Conservation (phyloP, 2,113 vertebrate genomes). For the Atrichornis clamosus region DNA sequence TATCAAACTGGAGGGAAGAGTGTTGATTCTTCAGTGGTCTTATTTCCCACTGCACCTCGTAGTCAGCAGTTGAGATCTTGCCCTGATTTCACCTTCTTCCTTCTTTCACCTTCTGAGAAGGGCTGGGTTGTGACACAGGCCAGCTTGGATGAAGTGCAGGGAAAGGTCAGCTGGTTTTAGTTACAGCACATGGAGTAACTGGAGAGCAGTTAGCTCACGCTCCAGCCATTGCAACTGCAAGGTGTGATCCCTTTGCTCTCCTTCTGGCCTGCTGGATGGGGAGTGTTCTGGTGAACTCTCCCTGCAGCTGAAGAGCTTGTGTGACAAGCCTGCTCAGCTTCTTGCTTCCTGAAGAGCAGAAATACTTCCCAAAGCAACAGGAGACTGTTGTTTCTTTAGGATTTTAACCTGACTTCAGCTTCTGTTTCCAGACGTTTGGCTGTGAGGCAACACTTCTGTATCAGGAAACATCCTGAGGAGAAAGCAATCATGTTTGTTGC, state of each 20-base stretch:
- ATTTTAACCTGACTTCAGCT: not conserved
- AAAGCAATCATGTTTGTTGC: not conserved
- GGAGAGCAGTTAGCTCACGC: not conserved
- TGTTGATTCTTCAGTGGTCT: not conserved
- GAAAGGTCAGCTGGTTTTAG: constrained; percentile 45
- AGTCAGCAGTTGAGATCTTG: not conserved
- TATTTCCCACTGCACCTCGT: not conserved
- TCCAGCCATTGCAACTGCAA: not conserved
- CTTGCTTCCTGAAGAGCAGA: not conserved
- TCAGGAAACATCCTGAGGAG: not conserved
- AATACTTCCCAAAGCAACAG: not conserved
- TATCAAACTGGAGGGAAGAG: not conserved
- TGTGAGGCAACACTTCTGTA: not conserved
- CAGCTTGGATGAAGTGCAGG: not conserved
- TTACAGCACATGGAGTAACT: constrained; percentile 46
- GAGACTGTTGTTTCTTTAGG: not conserved
- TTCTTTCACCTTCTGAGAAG: not conserved
- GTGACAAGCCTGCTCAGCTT: not conserved
- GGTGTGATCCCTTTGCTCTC: not conserved
- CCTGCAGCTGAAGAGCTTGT: not conserved
- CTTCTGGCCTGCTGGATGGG: not conserved
- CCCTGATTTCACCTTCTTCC: not conserved
- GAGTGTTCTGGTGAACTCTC: not conserved
- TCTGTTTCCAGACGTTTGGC: not conserved
- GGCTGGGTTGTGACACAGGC: not conserved